Evolutionary conservation across 2,113 vertebrate species (phyloP).

Genomic region (Scomber japonicus): DNA sequence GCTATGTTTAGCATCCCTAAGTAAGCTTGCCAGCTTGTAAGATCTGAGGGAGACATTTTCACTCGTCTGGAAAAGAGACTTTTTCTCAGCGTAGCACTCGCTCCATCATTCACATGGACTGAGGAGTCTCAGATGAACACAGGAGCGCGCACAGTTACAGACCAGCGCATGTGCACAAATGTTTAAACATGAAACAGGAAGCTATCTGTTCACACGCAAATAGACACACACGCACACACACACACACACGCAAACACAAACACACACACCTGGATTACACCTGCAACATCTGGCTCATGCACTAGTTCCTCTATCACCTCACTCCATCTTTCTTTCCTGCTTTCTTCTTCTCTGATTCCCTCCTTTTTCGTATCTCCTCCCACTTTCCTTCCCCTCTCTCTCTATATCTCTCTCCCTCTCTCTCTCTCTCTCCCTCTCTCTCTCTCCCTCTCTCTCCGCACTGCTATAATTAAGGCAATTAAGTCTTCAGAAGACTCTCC

Average conservation of each 20-base stretch:
- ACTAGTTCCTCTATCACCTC: slow-evolving; percentile 14
- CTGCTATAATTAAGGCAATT: slow-evolving; percentile 88
- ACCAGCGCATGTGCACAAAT: neutral
- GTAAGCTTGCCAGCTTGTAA: slow-evolving; percentile 69
- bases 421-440: slow-evolving; percentile 25
- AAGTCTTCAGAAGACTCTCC: slow-evolving; percentile 85
- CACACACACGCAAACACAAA: slow-evolving; percentile 21
- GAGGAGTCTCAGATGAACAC: slow-evolving; percentile 10
- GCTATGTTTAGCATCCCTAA: slow-evolving; percentile 79
- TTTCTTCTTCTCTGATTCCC: slow-evolving; percentile 38
- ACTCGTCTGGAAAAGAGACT: slow-evolving; percentile 53
- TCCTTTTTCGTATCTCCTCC: slow-evolving; percentile 24
- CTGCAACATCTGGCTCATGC: slow-evolving; percentile 47
- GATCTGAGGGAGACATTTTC: slow-evolving; percentile 65
- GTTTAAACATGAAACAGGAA: neutral
- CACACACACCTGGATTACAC: slow-evolving; percentile 55
- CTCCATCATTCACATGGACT: neutral
- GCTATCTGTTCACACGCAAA: neutral
- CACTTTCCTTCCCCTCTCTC: neutral
- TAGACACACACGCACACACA: neutral
- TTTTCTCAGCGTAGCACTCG: slow-evolving; percentile 30
- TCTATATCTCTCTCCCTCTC: neutral
- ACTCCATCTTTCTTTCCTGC: neutral
- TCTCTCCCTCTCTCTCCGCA: slow-evolving; percentile 53
- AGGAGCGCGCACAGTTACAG: neutral